Percentiles rank a stretch among this genome's conserved stretches.
Evolutionary conservation across 2,113 vertebrate species (phyloP).

Genomic region (Bujurquina vittata): DNA sequence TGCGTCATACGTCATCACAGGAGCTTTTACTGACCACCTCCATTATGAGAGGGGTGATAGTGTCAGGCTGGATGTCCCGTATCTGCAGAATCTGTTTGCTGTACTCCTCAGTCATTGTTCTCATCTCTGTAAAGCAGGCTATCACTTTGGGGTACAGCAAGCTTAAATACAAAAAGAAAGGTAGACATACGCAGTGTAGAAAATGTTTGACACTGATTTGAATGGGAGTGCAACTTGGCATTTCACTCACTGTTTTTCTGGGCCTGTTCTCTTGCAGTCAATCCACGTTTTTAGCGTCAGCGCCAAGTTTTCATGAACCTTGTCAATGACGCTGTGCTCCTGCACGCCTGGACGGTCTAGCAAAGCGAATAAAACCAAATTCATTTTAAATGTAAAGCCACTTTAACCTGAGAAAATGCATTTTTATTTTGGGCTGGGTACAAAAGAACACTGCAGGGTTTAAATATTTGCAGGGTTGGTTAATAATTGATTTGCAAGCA

Average conservation of each 20-base stretch:
- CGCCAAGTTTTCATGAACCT: slow-evolving; percentile 48
- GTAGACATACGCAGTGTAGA: not conserved
- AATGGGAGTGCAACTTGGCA: not conserved
- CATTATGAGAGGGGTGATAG: slow-evolving; percentile 77
- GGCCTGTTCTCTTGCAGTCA: slow-evolving; percentile 62
- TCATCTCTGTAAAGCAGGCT: slow-evolving; percentile 82
- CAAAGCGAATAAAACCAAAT: not conserved
- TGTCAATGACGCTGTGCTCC: slow-evolving; percentile 45
- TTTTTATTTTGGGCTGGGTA: not conserved
- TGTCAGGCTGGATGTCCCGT: slow-evolving; percentile 75
- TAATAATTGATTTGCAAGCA: slow-evolving; percentile 17
- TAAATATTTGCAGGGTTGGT: slow-evolving; percentile 18
- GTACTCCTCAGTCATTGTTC: slow-evolving; percentile 81
- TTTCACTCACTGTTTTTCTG: slow-evolving; percentile 48
- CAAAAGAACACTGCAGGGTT: not conserved
- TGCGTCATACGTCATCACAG: not conserved
- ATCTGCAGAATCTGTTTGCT: slow-evolving; percentile 74
- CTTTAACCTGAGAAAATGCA: not conserved
- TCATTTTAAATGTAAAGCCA: not conserved
- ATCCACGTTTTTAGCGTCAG: slow-evolving; percentile 51
- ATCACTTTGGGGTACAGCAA: slow-evolving; percentile 85
- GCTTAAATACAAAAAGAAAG: slow-evolving; percentile 56
- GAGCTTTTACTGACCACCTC: slow-evolving; percentile 79
- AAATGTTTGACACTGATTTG: not conserved
- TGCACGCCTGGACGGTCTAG: slow-evolving; percentile 76